Conservation (phyloP, 2,797 vertebrate species). For the Gymnocypris eckloni region DNA sequence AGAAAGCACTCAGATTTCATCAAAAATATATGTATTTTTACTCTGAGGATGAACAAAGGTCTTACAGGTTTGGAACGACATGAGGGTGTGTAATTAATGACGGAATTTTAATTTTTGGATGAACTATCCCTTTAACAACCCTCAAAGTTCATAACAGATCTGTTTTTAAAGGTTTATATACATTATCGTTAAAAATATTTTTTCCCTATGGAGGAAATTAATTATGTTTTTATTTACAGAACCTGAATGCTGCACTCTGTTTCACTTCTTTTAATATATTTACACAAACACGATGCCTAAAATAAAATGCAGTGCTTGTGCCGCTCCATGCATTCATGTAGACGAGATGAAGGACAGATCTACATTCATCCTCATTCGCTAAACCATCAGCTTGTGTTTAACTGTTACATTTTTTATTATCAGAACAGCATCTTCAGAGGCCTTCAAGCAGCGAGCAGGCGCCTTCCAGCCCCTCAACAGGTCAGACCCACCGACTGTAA, state of each 20-base stretch:
- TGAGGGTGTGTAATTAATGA: background rate
- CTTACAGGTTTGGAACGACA: background rate
- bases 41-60: background rate
- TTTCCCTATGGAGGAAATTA: background rate
- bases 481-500: slow-evolving; percentile 62
- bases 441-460: slow-evolving; percentile 79
- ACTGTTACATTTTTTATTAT: slow-evolving; percentile 34
- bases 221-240: background rate
- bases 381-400: background rate
- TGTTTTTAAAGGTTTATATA: background rate
- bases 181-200: background rate
- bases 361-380: background rate
- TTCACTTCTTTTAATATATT: background rate
- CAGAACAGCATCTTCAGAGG: slow-evolving; percentile 78
- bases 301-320: background rate
- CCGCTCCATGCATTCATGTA: background rate
- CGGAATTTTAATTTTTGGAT: background rate
- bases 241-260: background rate
- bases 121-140: background rate
- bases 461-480: slow-evolving; percentile 82
- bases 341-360: background rate
- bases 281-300: background rate
- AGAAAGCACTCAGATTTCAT: background rate
- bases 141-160: background rate
- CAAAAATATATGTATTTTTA: background rate